Evolutionary conservation across 2,113 vertebrate genomes (phyloP), one percentile per base, ranked within the genome.

Genomic region (Neoarius graeffei): DNA sequence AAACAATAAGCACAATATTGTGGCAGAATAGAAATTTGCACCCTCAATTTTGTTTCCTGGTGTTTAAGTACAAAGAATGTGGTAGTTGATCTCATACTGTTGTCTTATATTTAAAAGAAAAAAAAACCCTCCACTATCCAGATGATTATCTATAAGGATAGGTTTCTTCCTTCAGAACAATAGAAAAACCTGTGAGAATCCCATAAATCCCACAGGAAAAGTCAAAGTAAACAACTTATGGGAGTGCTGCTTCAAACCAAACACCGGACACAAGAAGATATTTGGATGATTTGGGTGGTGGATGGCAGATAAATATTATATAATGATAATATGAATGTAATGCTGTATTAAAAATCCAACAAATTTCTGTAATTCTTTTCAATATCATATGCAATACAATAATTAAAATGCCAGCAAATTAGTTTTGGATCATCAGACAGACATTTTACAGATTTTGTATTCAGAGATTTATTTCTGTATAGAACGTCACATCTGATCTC

Each of bases 121-220:
- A 9, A 50, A 15, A 74, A 81, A 56, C 27, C 13, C 23, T 15
- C 23, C 23, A 77, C 74, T 54, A n/a, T n/a, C 4, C 8, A 52
- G 25, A 86, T 73, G 8, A 77, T 77, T 77, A 77, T 77, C 1
- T 52, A 25, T 52, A n/a, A 27, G 25, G 19, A 56, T 8, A 56
- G 25, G 14, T 9, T 57, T 54, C 69, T 76, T 81, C 67, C 69
- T 89, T 67, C 19, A 62, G 50, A 20, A 67, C 59, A 35, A 62
- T 35, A 79, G 67, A 69, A 30, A 25, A 82, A 20, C 25, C 52
- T 6, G 30, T 85, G 82, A 79, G 64, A 83, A 81, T 60, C 73
- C 73, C 83, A 85, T 85, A 54, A 20, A 85, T 9, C 69, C 79
- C 88, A 92, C 85, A 88, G 91, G 90, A 92, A 92, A 88, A 64